Base-by-base conservation (phyloP, 2,113 vertebrate species). In the Otolemur garnettii region DNA sequence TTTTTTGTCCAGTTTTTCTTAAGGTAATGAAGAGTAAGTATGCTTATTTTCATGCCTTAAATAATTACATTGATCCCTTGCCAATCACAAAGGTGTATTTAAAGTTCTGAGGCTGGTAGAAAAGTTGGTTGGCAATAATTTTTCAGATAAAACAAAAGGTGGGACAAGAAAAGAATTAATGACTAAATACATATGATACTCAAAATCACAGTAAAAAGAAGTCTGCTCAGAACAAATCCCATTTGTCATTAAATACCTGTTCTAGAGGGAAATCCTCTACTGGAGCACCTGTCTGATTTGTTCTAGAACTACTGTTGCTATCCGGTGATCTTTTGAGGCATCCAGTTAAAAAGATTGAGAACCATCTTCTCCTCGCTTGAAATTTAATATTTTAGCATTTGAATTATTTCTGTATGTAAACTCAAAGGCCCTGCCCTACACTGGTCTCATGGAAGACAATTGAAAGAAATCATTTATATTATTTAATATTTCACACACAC, bases 41-140 rank as follows among this genome's bases (percentile, higher is more conserved):
- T 96, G 60, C 33, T 93, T 87, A 38, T 75, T 89, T 82, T 87
- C 71, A 80, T 90, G 57, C 72, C 22, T 79, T 38, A 91, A 94
- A 93, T 96, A 94, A 96, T 97, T 71, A 81, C 33, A 90, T 55
- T 72, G 62, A 97, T 81, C 28, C 28, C n/a, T 95, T 92, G 64
- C 50, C 28, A 87, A n/a, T 13, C 55, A 42, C 1, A 4, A 60
- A 57, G 42, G 60, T 17, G 22, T 57, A 38, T 38, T 66, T 93
- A 59, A 88, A 68, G 10, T 94, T 87, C 78, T 62, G 38, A 45
- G 30, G 24, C 38, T 94, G 83, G n/a, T 33, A 80, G 78, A 96
- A 91, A 6, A 45, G 18, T 74, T 72, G 11, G 62, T 93, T 87
- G 77, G 69, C 35, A 93, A 80, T 66, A 93, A 9, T 81, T 93